A percentile compares a stretch with the other conserved stretches of the same genome.
These are phyloP conservation scores for Thunnus thynnus DNA, from an alignment of 2,113 vertebrate species.

Conservation along the genomic window DNA sequence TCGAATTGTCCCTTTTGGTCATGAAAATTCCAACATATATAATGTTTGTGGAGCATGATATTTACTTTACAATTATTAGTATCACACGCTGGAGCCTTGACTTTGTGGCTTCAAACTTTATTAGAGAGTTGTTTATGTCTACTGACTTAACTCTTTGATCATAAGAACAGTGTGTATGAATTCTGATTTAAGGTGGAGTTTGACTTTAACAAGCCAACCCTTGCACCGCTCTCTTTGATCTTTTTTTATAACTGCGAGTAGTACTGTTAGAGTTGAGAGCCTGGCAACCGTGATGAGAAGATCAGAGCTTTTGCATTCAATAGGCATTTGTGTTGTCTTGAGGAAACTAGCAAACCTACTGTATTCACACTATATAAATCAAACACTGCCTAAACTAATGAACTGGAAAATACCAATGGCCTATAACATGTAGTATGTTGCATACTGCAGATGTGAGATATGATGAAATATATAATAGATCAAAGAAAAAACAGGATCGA, in stretches of 20 bases:
- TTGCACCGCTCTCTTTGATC: conserved; percentile 69
- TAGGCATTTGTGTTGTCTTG: conserved; percentile 27
- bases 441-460: neutral
- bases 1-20: conserved; percentile 15
- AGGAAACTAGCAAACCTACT: conserved; percentile 14
- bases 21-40: conserved; percentile 13
- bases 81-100: conserved; percentile 46
- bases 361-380: conserved; percentile 11
- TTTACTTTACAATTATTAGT: conserved; percentile 43
- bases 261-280: conserved; percentile 32
- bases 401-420: neutral
- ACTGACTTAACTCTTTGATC: conserved; percentile 65
- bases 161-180: conserved; percentile 60
- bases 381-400: neutral
- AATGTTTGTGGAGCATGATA: conserved; percentile 3
- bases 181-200: conserved; percentile 72
- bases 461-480: neutral
- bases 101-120: conserved; percentile 57
- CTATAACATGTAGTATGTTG: neutral
- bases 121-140: conserved; percentile 71
- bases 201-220: conserved; percentile 67
- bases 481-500: too few relatives aligned
- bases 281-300: conserved; percentile 44
- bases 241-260: conserved; percentile 52
- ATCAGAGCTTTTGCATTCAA: conserved; percentile 49